Evolutionary conservation across 2,113 vertebrate genomes (phyloP).

Genomic region (Tetrax tetrax): DNA sequence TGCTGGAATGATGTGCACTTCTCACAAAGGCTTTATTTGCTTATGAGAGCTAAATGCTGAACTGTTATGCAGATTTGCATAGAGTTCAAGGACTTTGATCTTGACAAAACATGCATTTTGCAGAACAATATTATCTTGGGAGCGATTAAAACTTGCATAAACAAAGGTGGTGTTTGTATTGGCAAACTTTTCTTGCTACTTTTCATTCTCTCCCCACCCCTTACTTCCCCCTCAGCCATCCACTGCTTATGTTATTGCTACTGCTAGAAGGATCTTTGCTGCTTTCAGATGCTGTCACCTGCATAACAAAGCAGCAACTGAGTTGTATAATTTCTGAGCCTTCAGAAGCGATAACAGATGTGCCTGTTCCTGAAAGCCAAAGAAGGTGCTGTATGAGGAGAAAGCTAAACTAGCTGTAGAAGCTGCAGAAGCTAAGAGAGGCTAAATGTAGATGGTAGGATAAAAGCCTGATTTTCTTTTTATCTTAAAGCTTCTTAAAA

Average conservation of each 20-base stretch:
- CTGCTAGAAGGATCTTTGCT: background rate
- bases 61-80: background rate
- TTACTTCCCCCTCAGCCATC: background rate
- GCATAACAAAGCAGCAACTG: background rate
- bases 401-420: background rate
- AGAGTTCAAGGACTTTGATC: slow-evolving; percentile 13
- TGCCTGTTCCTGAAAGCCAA: slow-evolving; percentile 26
- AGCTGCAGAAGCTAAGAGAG: background rate
- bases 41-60: background rate
- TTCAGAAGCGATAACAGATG: slow-evolving; percentile 57
- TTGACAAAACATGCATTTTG: background rate
- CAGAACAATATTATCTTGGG: background rate
- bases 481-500: background rate
- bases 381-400: background rate
- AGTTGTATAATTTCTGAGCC: slow-evolving; percentile 31
- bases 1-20: background rate
- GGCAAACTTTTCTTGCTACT: background rate
- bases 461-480: slow-evolving; percentile 3
- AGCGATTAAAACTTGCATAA: background rate
- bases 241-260: background rate
- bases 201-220: background rate
- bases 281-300: slow-evolving; percentile 49
- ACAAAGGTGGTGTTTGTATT: background rate
- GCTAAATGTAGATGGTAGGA: background rate
- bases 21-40: background rate